Evolutionary conservation across 2,888 invertebrate species (phyloP).

Genomic region (Brachynemurus nebulosus): DNA sequence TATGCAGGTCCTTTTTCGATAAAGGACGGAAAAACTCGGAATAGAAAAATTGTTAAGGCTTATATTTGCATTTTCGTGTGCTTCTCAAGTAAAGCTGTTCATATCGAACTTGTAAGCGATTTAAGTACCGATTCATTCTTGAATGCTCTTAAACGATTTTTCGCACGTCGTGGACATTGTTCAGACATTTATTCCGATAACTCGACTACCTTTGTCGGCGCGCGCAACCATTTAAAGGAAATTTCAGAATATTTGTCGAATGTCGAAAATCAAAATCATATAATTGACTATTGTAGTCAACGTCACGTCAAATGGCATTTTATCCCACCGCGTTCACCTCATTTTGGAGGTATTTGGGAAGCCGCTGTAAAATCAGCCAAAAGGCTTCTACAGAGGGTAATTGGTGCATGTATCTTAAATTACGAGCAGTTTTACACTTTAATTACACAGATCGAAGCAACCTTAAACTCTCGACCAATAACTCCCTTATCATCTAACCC

Average conservation of each 20-base stretch:
- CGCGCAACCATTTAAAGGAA: slow-evolving; percentile 12
- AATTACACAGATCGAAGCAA: slow-evolving; percentile 17
- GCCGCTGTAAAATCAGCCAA: slow-evolving; percentile 20
- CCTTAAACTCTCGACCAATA: slow-evolving; percentile 19
- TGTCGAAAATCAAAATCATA: background rate
- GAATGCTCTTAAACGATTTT: slow-evolving; percentile 22
- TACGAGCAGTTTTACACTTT: slow-evolving; percentile 20
- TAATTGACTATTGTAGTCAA: slow-evolving; percentile 2
- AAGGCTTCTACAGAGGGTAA: slow-evolving; percentile 18
- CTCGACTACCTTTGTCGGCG: slow-evolving; percentile 24
- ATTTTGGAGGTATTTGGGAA: slow-evolving; percentile 22
- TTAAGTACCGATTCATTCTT: slow-evolving; percentile 23
- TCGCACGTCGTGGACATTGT: slow-evolving; percentile 21
- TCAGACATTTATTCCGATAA: slow-evolving; percentile 22
- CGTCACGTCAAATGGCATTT: slow-evolving; percentile 18
- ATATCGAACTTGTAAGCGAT: slow-evolving; percentile 23
- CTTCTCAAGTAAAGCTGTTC: slow-evolving; percentile 22
- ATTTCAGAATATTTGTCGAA: background rate
- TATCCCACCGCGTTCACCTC: slow-evolving; percentile 20
- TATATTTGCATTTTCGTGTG: slow-evolving; percentile 23
- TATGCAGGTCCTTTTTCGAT: too few species aligned
- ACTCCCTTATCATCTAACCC: slow-evolving; percentile 18
- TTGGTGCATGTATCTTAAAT: slow-evolving; percentile 13
- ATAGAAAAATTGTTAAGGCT: slow-evolving; percentile 15
- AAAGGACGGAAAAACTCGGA: too few species aligned